Evolutionary conservation across 1,140 invertebrate species (phyloP).

Genomic region (Megathymus violae): DNA sequence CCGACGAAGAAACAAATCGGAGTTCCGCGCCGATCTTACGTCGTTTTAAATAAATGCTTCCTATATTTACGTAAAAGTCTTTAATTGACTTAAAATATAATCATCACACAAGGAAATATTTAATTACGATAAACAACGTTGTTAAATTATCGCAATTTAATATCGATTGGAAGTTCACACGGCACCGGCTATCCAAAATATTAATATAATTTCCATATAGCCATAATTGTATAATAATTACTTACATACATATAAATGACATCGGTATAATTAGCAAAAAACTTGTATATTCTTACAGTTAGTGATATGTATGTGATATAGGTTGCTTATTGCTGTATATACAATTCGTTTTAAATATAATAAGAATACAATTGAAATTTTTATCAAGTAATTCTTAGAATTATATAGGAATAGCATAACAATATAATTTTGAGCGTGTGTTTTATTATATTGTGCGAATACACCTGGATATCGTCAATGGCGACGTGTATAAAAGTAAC

Average conservation of each 20-base stretch:
- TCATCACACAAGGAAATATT: too few relatives aligned
- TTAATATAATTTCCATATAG: constrained; percentile 4
- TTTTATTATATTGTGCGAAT: neutral
- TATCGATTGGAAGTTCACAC: too few relatives aligned
- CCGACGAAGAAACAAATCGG: too few relatives aligned
- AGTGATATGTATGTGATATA: constrained; percentile 80
- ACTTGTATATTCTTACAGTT: constrained; percentile 68
- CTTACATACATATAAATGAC: constrained; percentile 14
- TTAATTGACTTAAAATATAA: constrained; percentile 3
- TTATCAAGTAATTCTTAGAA: constrained; percentile 27
- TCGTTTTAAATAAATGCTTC: too few relatives aligned
- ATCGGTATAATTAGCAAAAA: constrained; percentile 38
- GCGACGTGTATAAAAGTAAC: too few relatives aligned
- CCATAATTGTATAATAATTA: constrained; percentile 17
- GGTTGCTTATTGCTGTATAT: constrained; percentile 63
- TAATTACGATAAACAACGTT: too few relatives aligned
- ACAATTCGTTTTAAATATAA: constrained; percentile 21
- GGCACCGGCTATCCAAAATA: neutral
- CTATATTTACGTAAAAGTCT: too few relatives aligned
- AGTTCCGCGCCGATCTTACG: too few relatives aligned
- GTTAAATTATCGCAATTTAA: too few relatives aligned
- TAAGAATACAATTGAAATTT: constrained; percentile 22
- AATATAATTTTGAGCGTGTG: constrained; percentile 14
- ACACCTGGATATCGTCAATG: neutral
- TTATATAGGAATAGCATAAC: constrained; percentile 13